Conservation (phyloP, 2,797 vertebrate genomes). For the Cossypha polioptera region DNA sequence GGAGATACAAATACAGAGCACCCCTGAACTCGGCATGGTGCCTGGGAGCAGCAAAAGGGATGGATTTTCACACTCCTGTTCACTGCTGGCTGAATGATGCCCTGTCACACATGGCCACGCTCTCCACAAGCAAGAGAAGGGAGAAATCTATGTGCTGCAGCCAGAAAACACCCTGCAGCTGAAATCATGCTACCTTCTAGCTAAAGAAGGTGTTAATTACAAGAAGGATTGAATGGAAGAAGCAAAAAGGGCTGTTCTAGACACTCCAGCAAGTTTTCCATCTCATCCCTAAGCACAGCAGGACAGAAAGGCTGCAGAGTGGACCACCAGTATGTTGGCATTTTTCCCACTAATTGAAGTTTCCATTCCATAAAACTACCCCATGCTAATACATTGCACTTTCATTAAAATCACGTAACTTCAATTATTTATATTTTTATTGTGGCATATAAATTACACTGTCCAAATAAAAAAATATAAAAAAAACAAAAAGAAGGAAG, state of each 20-base stretch:
- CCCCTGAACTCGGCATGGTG: fast-evolving
- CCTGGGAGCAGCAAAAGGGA: fast-evolving
- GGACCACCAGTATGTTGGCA: not conserved
- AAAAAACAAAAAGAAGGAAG: not conserved
- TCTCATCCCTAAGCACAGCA: not conserved
- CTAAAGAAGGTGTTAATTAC: not conserved
- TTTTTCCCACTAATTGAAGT: not conserved
- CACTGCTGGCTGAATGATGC: not conserved
- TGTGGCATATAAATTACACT: not conserved
- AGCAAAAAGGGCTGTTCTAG: not conserved
- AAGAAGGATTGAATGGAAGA: not conserved
- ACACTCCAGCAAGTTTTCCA: not conserved
- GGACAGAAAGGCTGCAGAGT: not conserved
- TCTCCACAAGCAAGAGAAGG: fast-evolving
- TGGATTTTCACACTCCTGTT: not conserved
- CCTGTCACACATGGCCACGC: fast-evolving
- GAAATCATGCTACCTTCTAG: not conserved
- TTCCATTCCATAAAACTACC: not conserved
- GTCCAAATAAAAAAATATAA: not conserved
- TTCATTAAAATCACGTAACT: not conserved
- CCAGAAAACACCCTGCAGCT: not conserved
- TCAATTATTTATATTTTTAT: constrained; percentile 1
- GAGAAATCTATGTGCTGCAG: not conserved
- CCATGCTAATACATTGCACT: not conserved
- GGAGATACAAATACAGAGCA: not conserved